A percentile compares a stretch with the other conserved stretches of the same genome.
These are phyloP conservation scores for Theretra japonica DNA, from an alignment of 2,888 invertebrate genomes.

Conservation along the genomic window DNA sequence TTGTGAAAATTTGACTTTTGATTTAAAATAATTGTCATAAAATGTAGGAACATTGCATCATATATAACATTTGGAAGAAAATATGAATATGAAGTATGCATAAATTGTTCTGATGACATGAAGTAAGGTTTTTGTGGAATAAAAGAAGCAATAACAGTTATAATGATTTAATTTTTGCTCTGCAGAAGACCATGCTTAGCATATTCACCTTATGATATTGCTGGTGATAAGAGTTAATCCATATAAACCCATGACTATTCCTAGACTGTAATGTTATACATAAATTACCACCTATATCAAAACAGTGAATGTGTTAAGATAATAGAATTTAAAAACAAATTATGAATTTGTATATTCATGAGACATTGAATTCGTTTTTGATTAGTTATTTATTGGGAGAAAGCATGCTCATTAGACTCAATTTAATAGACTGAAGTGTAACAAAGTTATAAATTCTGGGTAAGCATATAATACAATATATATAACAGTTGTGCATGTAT, in stretches of 20 bases:
- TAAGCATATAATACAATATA: constrained; percentile 27
- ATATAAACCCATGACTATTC: no score
- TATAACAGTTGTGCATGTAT: constrained; percentile 30
- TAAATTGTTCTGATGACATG: background rate
- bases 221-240: no score
- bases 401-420: constrained; percentile 1
- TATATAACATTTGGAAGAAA: background rate
- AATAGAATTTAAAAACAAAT: no score
- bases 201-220: background rate
- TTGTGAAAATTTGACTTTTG: background rate
- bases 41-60: background rate
- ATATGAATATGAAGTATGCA: background rate
- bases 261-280: no score
- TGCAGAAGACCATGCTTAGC: background rate
- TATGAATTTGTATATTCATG: background rate
- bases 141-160: background rate
- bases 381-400: background rate
- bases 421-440: constrained; percentile 29
- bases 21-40: background rate
- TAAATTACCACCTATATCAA: no score
- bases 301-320: no score
- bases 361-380: background rate
- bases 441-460: constrained; percentile 6
- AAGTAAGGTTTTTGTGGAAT: background rate
- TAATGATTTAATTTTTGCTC: background rate